phyloP scores from a whole-genome alignment of 2,113 vertebrate species.

The Syngnathus typhle region DNA sequence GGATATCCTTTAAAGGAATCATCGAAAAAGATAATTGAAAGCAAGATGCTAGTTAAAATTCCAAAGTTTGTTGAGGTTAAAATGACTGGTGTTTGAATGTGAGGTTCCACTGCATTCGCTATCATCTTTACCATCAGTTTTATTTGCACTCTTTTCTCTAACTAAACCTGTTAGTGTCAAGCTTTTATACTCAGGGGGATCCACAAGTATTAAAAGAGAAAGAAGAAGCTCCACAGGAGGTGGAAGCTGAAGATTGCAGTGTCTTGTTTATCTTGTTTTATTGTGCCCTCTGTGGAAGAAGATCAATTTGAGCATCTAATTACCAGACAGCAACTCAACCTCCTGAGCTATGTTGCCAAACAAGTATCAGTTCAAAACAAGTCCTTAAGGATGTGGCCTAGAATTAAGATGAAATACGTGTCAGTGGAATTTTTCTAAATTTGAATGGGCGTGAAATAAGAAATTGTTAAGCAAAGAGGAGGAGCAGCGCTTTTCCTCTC shows the following conservation, averaged over 20 bases:
- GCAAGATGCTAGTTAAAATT: neutral
- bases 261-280: neutral
- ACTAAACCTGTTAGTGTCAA: too few relatives aligned
- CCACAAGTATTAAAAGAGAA: neutral
- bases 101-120: too few relatives aligned
- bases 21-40: too few relatives aligned
- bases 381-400: neutral
- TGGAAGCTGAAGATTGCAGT: neutral
- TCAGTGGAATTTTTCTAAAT: neutral
- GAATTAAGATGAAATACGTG: neutral
- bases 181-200: neutral
- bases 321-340: neutral
- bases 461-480: slow-evolving; percentile 6
- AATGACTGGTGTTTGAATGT: neutral
- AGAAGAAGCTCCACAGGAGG: neutral
- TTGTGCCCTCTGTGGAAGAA: neutral
- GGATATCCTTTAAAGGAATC: too few relatives aligned
- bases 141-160: too few relatives aligned
- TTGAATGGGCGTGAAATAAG: neutral
- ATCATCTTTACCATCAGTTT: too few relatives aligned
- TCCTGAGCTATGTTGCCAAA: neutral
- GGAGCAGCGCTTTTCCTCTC: slow-evolving; percentile 36
- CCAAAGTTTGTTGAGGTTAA: neutral
- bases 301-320: neutral
- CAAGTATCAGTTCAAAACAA: neutral